phyloP scores from a whole-genome alignment of 2,797 vertebrate species.

The Malurus leucopterus region DNA sequence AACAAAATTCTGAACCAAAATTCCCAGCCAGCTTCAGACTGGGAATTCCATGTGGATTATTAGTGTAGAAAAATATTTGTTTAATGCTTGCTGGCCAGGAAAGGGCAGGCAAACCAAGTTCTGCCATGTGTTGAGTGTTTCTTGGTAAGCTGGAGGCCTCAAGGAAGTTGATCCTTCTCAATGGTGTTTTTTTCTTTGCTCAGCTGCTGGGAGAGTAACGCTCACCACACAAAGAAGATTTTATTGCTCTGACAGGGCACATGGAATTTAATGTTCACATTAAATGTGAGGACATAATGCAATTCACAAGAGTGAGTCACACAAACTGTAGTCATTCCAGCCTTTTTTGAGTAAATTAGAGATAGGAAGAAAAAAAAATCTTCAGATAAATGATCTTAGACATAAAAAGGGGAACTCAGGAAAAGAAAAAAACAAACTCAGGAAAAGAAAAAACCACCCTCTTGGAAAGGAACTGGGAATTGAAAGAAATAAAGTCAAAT shows the following conservation, averaged over 20 bases:
- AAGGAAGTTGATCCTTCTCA: neutral
- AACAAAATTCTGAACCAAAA: neutral
- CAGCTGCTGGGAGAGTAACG: neutral
- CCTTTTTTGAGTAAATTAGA: neutral
- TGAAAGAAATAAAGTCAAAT: neutral
- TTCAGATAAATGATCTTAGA: neutral
- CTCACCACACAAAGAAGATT: neutral
- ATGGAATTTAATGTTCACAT: neutral
- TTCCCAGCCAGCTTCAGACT: neutral
- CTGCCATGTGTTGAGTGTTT: neutral
- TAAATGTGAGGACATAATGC: neutral
- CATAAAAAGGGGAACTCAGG: neutral
- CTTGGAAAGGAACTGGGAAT: neutral
- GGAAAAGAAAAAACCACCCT: accelerated
- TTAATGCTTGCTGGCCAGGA: neutral
- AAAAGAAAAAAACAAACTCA: neutral
- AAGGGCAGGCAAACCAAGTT: neutral
- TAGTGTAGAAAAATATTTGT: neutral
- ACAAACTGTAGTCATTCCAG: neutral
- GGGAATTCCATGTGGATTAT: neutral
- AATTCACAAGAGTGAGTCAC: neutral
- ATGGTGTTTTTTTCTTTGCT: neutral
- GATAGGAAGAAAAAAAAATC: neutral
- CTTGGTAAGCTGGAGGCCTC: neutral
- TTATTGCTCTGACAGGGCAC: neutral